phyloP scores from a whole-genome alignment of 2,113 vertebrate species.

The Ochotona princeps region DNA sequence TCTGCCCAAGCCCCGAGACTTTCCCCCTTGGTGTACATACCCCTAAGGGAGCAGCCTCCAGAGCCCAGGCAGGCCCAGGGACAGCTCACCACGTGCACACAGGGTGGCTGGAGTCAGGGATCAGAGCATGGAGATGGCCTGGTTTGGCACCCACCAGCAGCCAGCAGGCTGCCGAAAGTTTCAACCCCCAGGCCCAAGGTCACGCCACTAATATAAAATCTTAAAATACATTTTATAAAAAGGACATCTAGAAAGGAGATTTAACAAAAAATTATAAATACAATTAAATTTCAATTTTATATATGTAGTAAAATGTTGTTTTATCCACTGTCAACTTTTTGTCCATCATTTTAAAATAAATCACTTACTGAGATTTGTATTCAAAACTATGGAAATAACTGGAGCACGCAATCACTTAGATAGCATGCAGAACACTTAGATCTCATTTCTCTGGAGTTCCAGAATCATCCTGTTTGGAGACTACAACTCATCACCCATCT shows the following conservation, averaged over 20 bases:
- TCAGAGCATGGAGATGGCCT: too few species aligned
- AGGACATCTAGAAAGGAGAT: background rate
- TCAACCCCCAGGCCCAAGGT: too few species aligned
- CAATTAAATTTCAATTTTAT: background rate
- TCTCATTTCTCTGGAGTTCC: slow-evolving; percentile 38
- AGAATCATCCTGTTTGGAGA: slow-evolving; percentile 57
- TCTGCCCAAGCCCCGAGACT: too few species aligned
- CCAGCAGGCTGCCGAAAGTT: too few species aligned
- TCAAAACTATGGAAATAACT: slow-evolving; percentile 65
- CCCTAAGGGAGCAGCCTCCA: too few species aligned
- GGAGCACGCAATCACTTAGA: slow-evolving; percentile 54
- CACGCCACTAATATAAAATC: too few species aligned
- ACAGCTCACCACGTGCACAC: too few species aligned
- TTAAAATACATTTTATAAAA: too few species aligned
- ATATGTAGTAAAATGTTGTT: background rate
- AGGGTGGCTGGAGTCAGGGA: too few species aligned
- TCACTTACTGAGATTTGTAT: slow-evolving; percentile 48
- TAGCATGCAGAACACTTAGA: slow-evolving; percentile 50
- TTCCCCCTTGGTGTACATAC: too few species aligned
- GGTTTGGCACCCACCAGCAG: too few species aligned
- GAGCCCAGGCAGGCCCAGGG: too few species aligned
- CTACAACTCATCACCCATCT: slow-evolving; percentile 60
- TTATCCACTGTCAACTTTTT: background rate
- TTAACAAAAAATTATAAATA: background rate
- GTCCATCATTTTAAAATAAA: slow-evolving; percentile 58